Evolutionary conservation across 2,113 vertebrate genomes (phyloP), one percentile per base, ranked within the genome.

Genomic region (Copsychus sechellarum): DNA sequence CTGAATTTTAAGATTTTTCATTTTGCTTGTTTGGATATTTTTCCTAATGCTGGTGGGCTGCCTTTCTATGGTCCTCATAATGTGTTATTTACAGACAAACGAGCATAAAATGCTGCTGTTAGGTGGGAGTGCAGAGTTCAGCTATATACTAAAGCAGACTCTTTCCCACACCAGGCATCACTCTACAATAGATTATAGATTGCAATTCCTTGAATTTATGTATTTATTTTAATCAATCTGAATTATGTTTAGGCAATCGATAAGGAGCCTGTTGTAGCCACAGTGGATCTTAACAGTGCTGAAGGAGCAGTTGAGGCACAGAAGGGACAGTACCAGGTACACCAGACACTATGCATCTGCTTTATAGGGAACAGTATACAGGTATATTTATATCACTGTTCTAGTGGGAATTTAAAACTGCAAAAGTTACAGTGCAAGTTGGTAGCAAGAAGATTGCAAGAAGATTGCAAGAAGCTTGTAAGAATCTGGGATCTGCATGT

Each of bases 251-350:
- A 14, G 34, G 65, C 0, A 7, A 36, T 47, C 31, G 31, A 7
- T 6, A 33, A 43, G 26, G 40, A 64, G 5, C 8, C 61, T 69
- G 12, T 53, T 8, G 2, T 14, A 26, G 20, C 48, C 76, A 33
- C 1, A 0, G 4, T 50, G 53, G 16, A 12, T 43, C 5, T 53
- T 21, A 51, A 16, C 5, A 16, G 45, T 28, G 34, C 14, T 4
- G 5, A 34, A 40, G 47, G 34, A 57, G 48, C 14, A 65, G 36
- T 1, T 40, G 28, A 65, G n/a, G 16, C 34, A 47, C 47, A 60
- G 56, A 74, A 74, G 22, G 47, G 23, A 5, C 42, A 36, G 23
- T 11, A 21, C 6, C 36, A 42, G 34, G 6, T 42, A 38, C 31
- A 11, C 23, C n/a, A 72, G 50, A 23, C 26, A 42, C 11, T 61